These are phyloP conservation scores for Macrotrachela quadricornifera DNA, from an alignment of 1,140 invertebrate species.

Conservation along the genomic window DNA sequence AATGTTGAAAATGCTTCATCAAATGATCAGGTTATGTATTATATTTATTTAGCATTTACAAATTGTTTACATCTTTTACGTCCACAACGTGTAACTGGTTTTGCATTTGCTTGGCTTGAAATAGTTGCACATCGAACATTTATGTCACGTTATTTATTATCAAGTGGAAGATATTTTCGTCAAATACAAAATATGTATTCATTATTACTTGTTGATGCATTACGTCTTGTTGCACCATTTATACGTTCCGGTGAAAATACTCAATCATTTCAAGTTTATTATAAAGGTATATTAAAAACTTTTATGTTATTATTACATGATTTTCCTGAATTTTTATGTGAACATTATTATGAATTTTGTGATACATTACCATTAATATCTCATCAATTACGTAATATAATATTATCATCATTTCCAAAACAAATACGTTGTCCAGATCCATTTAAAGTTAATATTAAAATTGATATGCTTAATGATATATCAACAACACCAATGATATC, in stretches of 20 bases:
- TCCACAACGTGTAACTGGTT: constrained; percentile 82
- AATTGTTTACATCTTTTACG: constrained; percentile 32
- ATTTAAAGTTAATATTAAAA: constrained; percentile 71
- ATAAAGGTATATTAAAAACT: constrained; percentile 69
- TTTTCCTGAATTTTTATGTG: constrained; percentile 94
- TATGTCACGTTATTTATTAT: constrained; percentile 59
- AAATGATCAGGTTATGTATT: background rate
- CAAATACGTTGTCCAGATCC: constrained; percentile 94
- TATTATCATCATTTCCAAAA: constrained; percentile 83
- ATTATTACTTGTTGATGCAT: constrained; percentile 79
- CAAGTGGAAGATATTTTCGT: too few relatives aligned
- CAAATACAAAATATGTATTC: constrained; percentile 35
- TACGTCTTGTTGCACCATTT: constrained; percentile 88
- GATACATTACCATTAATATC: constrained; percentile 96
- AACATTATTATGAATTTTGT: constrained; percentile 95
- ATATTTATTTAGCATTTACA: background rate
- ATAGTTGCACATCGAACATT: constrained; percentile 84
- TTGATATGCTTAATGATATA: constrained; percentile 71
- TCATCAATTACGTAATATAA: constrained; percentile 85
- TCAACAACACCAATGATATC: constrained; percentile 61
- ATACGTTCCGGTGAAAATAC: constrained; percentile 81
- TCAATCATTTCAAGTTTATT: constrained; percentile 7
- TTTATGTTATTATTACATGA: constrained; percentile 87
- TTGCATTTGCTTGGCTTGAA: constrained; percentile 93
- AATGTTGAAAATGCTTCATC: too few relatives aligned